phyloP scores from a whole-genome alignment of 2,888 invertebrate genomes.

The Syrista parreyssii region DNA sequence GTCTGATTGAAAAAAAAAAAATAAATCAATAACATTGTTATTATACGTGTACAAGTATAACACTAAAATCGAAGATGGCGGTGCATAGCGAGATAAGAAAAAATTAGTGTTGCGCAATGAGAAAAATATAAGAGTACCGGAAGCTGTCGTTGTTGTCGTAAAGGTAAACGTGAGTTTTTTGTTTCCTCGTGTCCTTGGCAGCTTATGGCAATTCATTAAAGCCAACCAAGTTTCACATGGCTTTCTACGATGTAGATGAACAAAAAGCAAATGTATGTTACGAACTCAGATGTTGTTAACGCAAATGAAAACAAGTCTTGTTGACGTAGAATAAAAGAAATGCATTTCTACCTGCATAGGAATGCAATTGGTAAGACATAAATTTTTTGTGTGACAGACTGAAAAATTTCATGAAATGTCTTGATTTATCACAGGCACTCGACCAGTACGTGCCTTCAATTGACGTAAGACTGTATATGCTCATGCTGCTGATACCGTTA shows the following conservation, averaged over 20 bases:
- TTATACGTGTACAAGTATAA: background rate
- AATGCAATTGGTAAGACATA: background rate
- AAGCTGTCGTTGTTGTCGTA: background rate
- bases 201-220: background rate
- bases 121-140: background rate
- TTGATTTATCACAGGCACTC: constrained; percentile 64
- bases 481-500: constrained; percentile 71
- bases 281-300: too few relatives aligned
- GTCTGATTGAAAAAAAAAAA: background rate
- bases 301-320: too few relatives aligned
- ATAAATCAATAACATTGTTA: background rate
- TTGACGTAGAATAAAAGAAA: background rate
- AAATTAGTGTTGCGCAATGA: background rate
- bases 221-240: background rate
- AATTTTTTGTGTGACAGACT: too few relatives aligned
- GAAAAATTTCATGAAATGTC: background rate
- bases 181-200: background rate
- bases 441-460: constrained; percentile 59
- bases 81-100: background rate
- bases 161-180: background rate
- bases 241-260: background rate
- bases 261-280: background rate
- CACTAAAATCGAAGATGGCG: background rate
- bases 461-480: constrained; percentile 76
- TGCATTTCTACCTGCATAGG: background rate